Evolutionary conservation across 1,140 invertebrate species (phyloP).

Genomic region (Scylla paramamosain): DNA sequence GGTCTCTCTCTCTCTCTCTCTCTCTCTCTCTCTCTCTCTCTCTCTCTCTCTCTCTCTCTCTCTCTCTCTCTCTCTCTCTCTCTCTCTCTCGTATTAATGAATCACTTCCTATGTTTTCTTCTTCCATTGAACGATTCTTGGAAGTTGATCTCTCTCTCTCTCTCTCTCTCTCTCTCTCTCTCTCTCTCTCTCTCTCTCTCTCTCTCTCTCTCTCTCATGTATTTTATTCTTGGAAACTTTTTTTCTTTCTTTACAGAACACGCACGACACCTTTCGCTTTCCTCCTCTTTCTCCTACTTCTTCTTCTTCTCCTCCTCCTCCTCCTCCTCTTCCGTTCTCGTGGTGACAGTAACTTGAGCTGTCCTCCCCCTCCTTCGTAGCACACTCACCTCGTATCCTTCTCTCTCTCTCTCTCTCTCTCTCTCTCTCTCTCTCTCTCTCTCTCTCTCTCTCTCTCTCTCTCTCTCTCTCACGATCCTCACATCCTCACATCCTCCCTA

Average conservation of each 20-base stretch:
- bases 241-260: no score
- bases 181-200: no score
- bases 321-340: no score
- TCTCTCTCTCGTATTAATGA: neutral
- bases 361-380: no score
- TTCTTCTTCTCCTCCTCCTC: no score
- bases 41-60: neutral
- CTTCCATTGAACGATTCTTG: neutral
- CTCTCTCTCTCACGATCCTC: neutral
- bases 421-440: neutral
- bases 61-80: neutral
- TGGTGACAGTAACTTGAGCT: no score
- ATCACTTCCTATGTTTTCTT: neutral
- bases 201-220: no score
- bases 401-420: neutral
- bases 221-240: no score
- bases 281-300: no score
- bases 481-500: neutral
- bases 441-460: neutral
- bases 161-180: no score
- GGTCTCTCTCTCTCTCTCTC: neutral
- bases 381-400: neutral
- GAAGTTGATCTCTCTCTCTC: neutral
- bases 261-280: no score
- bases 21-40: neutral